Evolutionary conservation across 2,113 vertebrate species (phyloP).

Genomic region (Pelecanoides urinatrix): DNA sequence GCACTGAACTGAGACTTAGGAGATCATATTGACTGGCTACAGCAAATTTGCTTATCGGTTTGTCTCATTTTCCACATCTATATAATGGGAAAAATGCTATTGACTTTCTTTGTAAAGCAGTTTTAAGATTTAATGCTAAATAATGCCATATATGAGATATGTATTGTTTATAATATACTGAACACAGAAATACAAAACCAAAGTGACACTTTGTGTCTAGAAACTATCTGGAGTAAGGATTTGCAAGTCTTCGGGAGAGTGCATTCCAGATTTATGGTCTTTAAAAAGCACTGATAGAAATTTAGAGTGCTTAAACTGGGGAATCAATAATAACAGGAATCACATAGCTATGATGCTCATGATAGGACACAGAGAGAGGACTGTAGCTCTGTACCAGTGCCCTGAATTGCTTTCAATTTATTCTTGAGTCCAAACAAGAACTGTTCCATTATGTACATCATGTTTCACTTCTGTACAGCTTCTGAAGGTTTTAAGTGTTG

Average conservation of each 20-base stretch:
- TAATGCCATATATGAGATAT: not conserved
- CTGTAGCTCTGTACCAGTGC: not conserved
- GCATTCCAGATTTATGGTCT: not conserved
- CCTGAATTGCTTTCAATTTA: not conserved
- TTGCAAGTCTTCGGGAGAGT: not conserved
- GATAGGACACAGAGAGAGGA: not conserved
- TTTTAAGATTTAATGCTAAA: conserved; percentile 1
- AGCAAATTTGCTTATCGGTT: not conserved
- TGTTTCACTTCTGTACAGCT: not conserved
- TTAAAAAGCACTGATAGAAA: not conserved
- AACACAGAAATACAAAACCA: not conserved
- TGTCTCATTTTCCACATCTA: conserved; percentile 6
- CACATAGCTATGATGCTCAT: not conserved
- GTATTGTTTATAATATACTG: not conserved
- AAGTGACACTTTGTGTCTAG: not conserved
- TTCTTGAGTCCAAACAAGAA: not conserved
- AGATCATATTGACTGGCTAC: not conserved
- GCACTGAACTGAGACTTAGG: conserved; percentile 16
- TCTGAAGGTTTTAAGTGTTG: not conserved
- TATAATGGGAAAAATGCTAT: not conserved
- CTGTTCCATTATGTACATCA: not conserved
- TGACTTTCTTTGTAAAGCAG: not conserved
- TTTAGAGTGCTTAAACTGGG: not conserved
- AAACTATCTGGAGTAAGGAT: not conserved
- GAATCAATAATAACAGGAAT: not conserved